Conservation (phyloP, 2,113 vertebrate genomes). For the Rousettus leschenaultii region DNA sequence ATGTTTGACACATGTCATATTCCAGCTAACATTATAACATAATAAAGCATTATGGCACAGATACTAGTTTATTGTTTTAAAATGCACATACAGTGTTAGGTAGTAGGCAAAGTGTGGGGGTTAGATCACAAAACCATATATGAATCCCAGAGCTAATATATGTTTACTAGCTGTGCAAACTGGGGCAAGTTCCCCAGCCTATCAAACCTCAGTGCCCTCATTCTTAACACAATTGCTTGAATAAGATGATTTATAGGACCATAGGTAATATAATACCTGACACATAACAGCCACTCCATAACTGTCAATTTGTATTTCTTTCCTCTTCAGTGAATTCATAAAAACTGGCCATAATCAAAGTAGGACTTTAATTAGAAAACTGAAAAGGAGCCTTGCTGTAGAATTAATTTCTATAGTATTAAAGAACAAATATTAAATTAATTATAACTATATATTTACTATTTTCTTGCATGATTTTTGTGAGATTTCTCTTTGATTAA, state of each 20-base stretch:
- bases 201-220: neutral
- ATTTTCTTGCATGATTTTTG: neutral
- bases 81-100: neutral
- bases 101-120: neutral
- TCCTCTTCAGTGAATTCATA: neutral
- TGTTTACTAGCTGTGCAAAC: neutral
- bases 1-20: neutral
- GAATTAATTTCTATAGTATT: neutral
- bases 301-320: neutral
- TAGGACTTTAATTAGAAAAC: constrained; percentile 25
- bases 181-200: neutral
- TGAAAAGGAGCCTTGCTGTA: neutral
- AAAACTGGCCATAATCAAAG: neutral
- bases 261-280: neutral
- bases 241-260: neutral
- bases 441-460: constrained; percentile 16
- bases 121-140: neutral
- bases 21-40: neutral
- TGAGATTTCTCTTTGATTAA: neutral
- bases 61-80: neutral
- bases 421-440: neutral
- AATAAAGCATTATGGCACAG: neutral
- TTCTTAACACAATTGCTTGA: neutral
- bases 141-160: neutral
- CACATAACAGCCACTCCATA: neutral